Conservation (phyloP, 2,113 vertebrate genomes). For the Poeciliopsis retropinna region DNA sequence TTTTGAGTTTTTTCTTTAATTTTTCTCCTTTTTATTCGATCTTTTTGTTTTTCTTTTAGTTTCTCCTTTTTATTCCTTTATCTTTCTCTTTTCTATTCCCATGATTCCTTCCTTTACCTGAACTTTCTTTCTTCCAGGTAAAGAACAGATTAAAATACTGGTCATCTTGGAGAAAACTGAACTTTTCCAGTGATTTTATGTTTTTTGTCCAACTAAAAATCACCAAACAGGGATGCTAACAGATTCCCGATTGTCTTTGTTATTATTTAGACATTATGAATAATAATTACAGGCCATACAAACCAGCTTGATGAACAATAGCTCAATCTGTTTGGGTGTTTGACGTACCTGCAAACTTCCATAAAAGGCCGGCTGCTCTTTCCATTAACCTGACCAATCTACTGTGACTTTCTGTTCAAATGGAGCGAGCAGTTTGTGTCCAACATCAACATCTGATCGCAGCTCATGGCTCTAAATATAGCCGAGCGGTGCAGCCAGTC, state of each 20-base stretch:
- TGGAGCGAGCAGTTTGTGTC: slow-evolving; percentile 29
- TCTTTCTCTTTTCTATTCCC: neutral
- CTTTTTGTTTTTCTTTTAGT: too few relatives aligned
- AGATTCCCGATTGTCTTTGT: neutral
- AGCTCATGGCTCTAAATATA: slow-evolving; percentile 75
- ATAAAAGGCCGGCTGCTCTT: slow-evolving; percentile 27
- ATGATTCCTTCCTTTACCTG: neutral
- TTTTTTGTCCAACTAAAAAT: neutral
- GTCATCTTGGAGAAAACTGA: neutral
- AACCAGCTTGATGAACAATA: neutral
- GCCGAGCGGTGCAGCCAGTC: slow-evolving; percentile 51
- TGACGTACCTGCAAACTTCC: slow-evolving; percentile 14
- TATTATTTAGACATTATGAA: neutral
- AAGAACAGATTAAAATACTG: neutral
- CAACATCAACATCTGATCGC: slow-evolving; percentile 72
- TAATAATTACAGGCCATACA: neutral
- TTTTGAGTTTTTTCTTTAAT: too few relatives aligned
- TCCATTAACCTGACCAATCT: slow-evolving; percentile 45
- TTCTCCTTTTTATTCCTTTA: neutral
- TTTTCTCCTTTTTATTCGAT: too few relatives aligned
- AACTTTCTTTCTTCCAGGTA: neutral
- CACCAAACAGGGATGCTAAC: neutral
- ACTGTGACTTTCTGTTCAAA: slow-evolving; percentile 44
- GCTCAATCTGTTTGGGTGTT: neutral
- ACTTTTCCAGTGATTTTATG: neutral